Evolutionary conservation across 2,888 invertebrate species (phyloP).

Genomic region (Calephelis perditalis): DNA sequence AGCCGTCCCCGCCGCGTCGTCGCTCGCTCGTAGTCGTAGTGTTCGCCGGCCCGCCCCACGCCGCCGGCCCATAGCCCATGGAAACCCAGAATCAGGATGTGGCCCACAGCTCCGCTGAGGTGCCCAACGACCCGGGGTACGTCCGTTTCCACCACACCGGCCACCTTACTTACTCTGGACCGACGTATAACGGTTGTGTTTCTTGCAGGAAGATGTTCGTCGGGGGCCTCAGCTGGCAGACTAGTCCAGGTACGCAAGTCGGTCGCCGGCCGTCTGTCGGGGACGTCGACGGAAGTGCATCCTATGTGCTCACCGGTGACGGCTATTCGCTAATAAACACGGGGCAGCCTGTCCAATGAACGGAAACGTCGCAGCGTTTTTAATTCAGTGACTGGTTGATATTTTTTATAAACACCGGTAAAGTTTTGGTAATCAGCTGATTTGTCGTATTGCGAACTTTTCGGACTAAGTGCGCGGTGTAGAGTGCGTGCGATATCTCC

Average conservation of each 20-base stretch:
- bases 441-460: slow-evolving; percentile 52
- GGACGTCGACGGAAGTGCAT: slow-evolving; percentile 57
- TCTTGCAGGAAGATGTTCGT: slow-evolving; percentile 99
- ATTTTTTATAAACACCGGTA: slow-evolving; percentile 61
- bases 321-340: slow-evolving; percentile 44
- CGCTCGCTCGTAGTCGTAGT: slow-evolving; percentile 80
- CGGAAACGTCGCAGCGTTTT: slow-evolving; percentile 38
- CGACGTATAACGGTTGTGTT: slow-evolving; percentile 69
- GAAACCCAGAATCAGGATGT: slow-evolving; percentile 89
- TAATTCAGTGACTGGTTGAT: slow-evolving; percentile 54
- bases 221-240: slow-evolving; percentile 99
- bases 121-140: slow-evolving; percentile 97
- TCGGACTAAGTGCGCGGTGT: slow-evolving; percentile 41
- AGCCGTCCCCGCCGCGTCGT: slow-evolving; percentile 79
- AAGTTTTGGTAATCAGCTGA: slow-evolving; percentile 76
- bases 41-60: slow-evolving; percentile 61
- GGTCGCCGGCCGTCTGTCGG: slow-evolving; percentile 51
- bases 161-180: slow-evolving; percentile 34
- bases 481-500: slow-evolving; percentile 41
- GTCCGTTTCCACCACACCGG: slow-evolving; percentile 39
- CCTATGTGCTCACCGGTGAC: slow-evolving; percentile 48
- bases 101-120: slow-evolving; percentile 91
- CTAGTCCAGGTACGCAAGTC: slow-evolving; percentile 94
- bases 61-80: slow-evolving; percentile 75
- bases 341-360: slow-evolving; percentile 37